Evolutionary conservation across 1,140 invertebrate species (phyloP).

Genomic region (Tribolium castaneum): DNA sequence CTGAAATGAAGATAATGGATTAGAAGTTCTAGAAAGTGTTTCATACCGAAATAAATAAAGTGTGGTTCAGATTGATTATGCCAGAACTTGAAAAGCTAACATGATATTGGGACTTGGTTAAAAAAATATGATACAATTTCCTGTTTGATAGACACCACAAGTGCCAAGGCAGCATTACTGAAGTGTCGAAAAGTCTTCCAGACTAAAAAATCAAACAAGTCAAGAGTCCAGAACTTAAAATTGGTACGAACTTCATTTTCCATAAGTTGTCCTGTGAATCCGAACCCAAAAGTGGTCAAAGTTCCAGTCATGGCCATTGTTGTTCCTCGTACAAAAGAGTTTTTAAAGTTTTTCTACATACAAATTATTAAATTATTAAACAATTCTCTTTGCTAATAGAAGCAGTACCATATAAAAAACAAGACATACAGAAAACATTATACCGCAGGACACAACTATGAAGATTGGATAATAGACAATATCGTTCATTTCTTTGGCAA

Average conservation of each 20-base stretch:
- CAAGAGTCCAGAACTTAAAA: neutral
- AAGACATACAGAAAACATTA: neutral
- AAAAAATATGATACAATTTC: neutral
- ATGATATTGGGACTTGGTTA: neutral
- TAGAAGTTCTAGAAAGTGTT: no score
- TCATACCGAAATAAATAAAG: neutral
- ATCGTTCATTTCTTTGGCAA: neutral
- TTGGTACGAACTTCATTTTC: neutral
- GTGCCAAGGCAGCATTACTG: neutral
- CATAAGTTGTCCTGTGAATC: neutral
- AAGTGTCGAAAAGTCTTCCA: neutral
- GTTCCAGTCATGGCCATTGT: neutral
- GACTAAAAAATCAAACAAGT: neutral
- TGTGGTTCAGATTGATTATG: neutral
- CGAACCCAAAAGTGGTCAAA: neutral
- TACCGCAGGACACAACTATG: neutral
- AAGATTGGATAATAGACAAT: slow-evolving; percentile 3
- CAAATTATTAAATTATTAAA: neutral
- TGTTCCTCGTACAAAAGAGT: neutral
- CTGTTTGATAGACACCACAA: neutral
- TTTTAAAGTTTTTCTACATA: neutral
- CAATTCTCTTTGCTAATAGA: no score
- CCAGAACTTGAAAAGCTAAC: neutral
- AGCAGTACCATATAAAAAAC: neutral
- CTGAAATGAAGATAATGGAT: neutral